Evolutionary conservation across 2,888 invertebrate genomes (phyloP), one percentile per base, ranked within the genome.

Genomic region (Thecocarcelia acutangulata): DNA sequence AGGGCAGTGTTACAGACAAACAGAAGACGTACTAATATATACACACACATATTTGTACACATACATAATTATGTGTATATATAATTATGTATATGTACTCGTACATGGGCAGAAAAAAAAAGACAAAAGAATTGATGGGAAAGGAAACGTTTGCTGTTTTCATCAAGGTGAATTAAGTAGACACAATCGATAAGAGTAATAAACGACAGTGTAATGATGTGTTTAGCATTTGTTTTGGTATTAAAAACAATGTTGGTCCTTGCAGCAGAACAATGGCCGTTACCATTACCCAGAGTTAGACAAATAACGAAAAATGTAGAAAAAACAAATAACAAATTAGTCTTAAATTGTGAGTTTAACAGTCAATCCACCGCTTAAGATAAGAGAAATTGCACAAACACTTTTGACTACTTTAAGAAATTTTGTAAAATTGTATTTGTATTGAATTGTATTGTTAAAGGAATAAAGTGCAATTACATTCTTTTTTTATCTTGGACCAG

Each of bases 161-260:
- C 84, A 87, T 88, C 87, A 87, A 88, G 87, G 89, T 88, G 87
- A 89, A 88, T 89, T 69, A 61, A 76, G 19, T 88, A 87, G 86
- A 85, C 84, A 70, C 79, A 84, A 85, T 85, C 84, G 84, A 84
- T 84, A 84, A 84, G 80, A 73, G 68, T 46, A 66, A 69, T 17
- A 72, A 64, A 66, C 28, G 64, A 59, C 44, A 52, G 17, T 61
- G 56, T 82, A 84, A 78, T 75, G 63, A 69, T 74, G 70, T 82
- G 48, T 72, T 72, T 54, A 70, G 69, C 42, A 50, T 78, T 70
- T 68, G 58, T 52, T 63, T 21, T 59, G 40, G 40, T 56, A 42
- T 4, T 61, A 74, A 50, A 64, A 52, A 64, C 21, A 59, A n/a
- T 52, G 42, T 42, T 13, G 37, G 13, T 19, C 21, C 9, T 6